Conservation (phyloP, 1,140 invertebrate genomes). For the Ceratosolen fusciceps region DNA sequence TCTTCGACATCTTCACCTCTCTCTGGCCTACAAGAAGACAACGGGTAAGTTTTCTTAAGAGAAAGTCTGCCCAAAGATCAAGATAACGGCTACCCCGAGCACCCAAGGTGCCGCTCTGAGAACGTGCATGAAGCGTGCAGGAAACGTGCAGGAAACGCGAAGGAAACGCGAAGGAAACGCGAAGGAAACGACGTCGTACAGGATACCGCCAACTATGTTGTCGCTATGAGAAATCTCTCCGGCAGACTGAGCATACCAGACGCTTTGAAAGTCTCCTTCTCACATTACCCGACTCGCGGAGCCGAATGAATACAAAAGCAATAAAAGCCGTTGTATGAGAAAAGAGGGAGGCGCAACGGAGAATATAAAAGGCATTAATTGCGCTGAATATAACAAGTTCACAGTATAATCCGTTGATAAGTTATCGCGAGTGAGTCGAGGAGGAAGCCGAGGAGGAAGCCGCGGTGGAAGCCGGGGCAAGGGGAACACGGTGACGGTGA, state of each 20-base stretch:
- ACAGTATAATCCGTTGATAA: too few species aligned
- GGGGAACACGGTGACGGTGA: too few species aligned
- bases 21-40: conserved; percentile 20
- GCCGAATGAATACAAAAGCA: too few species aligned
- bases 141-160: conserved; percentile 45
- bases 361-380: too few species aligned
- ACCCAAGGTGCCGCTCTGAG: not conserved
- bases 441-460: too few species aligned
- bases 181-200: conserved; percentile 58
- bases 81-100: conserved; percentile 23
- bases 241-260: conserved; percentile 53
- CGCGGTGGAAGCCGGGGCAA: too few species aligned
- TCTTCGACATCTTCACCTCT: conserved; percentile 83
- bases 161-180: conserved; percentile 52
- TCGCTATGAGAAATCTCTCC: conserved; percentile 62
- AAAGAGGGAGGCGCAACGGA: too few species aligned
- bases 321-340: too few species aligned
- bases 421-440: too few species aligned
- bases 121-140: conserved; percentile 18
- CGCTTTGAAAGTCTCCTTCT: conserved; percentile 44
- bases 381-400: too few species aligned
- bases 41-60: conserved; percentile 9
- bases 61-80: conserved; percentile 14
- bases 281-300: too few species aligned
- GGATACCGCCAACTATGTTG: conserved; percentile 56